Evolutionary conservation across 1,140 invertebrate species (phyloP).

Genomic region (Caenorhabditis briggsae): DNA sequence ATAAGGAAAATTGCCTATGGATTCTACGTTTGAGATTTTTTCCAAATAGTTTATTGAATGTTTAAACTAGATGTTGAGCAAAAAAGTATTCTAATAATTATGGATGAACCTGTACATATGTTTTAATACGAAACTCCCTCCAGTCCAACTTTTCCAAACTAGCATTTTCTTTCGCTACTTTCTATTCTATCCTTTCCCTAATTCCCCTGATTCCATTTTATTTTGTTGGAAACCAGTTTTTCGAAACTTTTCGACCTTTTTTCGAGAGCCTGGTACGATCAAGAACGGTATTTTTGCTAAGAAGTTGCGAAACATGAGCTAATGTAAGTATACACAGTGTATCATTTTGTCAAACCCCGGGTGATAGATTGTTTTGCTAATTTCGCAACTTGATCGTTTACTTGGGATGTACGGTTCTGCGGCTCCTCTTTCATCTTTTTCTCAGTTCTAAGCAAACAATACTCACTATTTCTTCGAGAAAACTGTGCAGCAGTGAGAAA

Average conservation of each 20-base stretch:
- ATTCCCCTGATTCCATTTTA: too few species aligned
- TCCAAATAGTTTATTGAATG: too few species aligned
- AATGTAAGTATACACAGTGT: not conserved
- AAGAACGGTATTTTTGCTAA: not conserved
- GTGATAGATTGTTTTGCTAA: not conserved
- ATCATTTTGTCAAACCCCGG: not conserved
- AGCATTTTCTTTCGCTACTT: too few species aligned
- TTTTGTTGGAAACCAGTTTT: not conserved
- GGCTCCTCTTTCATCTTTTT: not conserved
- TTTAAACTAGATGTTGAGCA: too few species aligned
- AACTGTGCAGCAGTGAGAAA: not conserved
- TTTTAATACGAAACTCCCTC: too few species aligned
- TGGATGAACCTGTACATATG: too few species aligned
- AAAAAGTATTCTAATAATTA: too few species aligned
- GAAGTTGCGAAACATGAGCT: not conserved
- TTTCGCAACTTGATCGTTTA: not conserved
- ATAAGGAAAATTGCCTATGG: not conserved
- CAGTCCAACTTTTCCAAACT: too few species aligned
- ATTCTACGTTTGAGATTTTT: too few species aligned
- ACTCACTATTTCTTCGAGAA: constrained; percentile 31
- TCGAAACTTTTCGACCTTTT: not conserved
- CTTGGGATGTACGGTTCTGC: constrained; percentile 2
- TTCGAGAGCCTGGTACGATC: not conserved
- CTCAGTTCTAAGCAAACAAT: constrained; percentile 17
- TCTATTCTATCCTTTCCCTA: too few species aligned